Percentiles rank a stretch among this genome's conserved stretches.
phyloP scores from a whole-genome alignment of 2,888 invertebrate species.

The Tetanocera ferruginea region DNA sequence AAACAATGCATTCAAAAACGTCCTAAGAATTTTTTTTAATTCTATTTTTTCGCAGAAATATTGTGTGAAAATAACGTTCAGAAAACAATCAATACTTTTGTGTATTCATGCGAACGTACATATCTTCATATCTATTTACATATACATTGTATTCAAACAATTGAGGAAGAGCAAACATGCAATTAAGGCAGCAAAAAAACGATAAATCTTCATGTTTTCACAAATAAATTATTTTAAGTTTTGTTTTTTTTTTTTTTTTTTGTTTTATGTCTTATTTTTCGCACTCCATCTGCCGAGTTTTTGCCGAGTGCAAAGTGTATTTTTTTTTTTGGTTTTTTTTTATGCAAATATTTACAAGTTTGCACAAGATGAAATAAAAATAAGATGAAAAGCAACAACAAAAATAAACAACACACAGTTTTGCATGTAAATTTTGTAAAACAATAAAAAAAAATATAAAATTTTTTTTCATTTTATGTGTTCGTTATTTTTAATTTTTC shows the following conservation, averaged over 20 bases:
- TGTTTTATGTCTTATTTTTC: not conserved
- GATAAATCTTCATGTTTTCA: no score
- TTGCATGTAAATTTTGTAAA: not conserved
- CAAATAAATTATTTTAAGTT: no score
- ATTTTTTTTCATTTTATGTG: not conserved
- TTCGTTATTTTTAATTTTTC: not conserved
- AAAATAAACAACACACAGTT: not conserved
- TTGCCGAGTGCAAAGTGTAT: not conserved
- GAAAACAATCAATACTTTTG: not conserved
- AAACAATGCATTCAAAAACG: no score
- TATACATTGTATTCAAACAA: no score
- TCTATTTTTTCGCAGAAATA: no score
- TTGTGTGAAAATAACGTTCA: not conserved
- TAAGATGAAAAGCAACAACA: not conserved
- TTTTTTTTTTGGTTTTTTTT: not conserved
- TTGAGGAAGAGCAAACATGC: no score
- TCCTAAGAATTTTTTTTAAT: no score
- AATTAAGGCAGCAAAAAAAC: no score
- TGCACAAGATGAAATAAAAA: not conserved
- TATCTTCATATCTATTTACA: no score
- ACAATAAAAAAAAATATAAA: not conserved
- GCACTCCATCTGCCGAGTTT: no score
- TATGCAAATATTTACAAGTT: conserved; percentile 8
- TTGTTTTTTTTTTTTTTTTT: not conserved
- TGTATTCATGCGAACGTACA: not conserved